These are phyloP conservation scores for Schlechtendalia chinensis DNA, from an alignment of 1,140 invertebrate genomes.

Conservation along the genomic window DNA sequence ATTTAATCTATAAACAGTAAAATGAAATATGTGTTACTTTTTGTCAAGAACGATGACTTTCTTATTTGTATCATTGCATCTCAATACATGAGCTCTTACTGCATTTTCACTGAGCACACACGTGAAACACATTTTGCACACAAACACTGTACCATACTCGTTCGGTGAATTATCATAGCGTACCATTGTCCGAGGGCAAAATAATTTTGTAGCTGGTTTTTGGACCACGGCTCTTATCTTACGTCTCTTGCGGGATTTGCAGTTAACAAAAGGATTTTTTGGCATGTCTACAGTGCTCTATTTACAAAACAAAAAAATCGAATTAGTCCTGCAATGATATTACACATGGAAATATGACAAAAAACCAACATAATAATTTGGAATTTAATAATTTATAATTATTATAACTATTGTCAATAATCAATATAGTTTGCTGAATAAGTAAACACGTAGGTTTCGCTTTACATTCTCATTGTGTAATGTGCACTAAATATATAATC, in stretches of 20 bases:
- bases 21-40: not conserved
- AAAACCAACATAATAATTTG: too few relatives aligned
- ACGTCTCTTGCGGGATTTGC: not conserved
- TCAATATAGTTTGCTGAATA: too few relatives aligned
- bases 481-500: too few relatives aligned
- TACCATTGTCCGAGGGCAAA: not conserved
- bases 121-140: not conserved
- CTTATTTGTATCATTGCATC: not conserved
- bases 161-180: not conserved
- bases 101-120: not conserved
- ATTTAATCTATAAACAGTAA: not conserved
- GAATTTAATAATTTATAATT: too few relatives aligned
- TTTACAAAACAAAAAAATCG: not conserved
- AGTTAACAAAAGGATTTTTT: constrained; percentile 28
- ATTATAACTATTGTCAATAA: too few relatives aligned
- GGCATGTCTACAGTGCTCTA: not conserved
- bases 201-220: not conserved
- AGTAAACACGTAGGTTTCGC: too few relatives aligned
- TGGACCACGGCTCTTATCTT: rapidly evolving
- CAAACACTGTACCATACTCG: not conserved
- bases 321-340: too few relatives aligned
- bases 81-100: not conserved
- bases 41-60: not conserved
- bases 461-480: too few relatives aligned
- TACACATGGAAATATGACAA: too few relatives aligned